Evolutionary conservation across 2,797 vertebrate species (phyloP).

Genomic region (Aldrovandia affinis): DNA sequence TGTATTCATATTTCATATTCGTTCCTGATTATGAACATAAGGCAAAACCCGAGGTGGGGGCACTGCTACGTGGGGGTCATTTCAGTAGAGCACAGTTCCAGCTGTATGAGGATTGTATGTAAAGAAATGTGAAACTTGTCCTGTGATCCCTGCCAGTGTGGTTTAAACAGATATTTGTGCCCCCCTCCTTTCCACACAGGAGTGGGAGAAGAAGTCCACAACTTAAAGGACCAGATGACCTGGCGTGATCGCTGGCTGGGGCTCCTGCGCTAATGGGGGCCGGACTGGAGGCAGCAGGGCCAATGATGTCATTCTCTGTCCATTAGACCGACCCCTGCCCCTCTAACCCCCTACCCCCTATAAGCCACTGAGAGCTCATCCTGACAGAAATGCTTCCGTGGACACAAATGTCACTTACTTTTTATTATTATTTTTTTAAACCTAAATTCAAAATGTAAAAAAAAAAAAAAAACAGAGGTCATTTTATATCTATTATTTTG

Average conservation of each 20-base stretch:
- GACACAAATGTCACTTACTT: not conserved
- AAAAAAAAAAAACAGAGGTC: not conserved
- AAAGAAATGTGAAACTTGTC: too few species aligned
- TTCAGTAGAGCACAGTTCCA: too few species aligned
- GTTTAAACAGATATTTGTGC: not conserved
- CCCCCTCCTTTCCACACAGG: constrained; percentile 67
- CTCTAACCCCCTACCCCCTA: constrained; percentile 8
- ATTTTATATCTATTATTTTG: constrained; percentile 15
- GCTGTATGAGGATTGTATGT: too few species aligned
- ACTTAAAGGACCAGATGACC: constrained; percentile 56
- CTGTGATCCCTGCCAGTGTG: too few species aligned
- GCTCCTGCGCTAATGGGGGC: not conserved
- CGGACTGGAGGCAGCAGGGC: not conserved
- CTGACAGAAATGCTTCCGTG: not conserved
- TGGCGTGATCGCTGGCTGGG: constrained; percentile 18
- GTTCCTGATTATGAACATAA: too few species aligned
- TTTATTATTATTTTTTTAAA: too few species aligned
- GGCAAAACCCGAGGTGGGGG: too few species aligned
- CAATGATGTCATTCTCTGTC: constrained; percentile 13
- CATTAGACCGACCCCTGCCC: constrained; percentile 31
- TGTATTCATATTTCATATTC: too few species aligned
- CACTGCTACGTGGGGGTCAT: too few species aligned
- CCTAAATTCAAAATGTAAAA: not conserved
- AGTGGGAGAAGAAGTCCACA: constrained; percentile 92
- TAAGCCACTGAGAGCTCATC: too few species aligned